Evolutionary conservation across 1,140 invertebrate species (phyloP).

Genomic region (Scaptodrosophila lebanonensis): DNA sequence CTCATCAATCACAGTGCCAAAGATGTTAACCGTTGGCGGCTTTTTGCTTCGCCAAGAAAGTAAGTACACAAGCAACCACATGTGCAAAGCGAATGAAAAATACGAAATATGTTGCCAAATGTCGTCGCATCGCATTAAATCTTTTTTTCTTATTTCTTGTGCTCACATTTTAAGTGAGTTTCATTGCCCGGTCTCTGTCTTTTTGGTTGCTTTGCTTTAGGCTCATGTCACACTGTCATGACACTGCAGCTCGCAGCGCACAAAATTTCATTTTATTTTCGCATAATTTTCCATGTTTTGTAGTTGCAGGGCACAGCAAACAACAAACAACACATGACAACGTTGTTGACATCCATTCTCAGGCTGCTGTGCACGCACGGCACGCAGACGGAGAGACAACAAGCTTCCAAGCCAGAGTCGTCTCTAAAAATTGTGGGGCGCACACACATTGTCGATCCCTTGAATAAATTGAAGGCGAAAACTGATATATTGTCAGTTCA

Average conservation of each 20-base stretch:
- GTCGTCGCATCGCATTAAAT: constrained; percentile 28
- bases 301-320: constrained; percentile 1
- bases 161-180: constrained; percentile 50
- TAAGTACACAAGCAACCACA: constrained; percentile 29
- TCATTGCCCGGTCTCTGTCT: constrained; percentile 30
- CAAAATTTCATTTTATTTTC: constrained; percentile 44
- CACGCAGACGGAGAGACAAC: too few relatives aligned
- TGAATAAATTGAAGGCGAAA: too few relatives aligned
- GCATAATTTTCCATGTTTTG: constrained; percentile 24
- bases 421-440: too few relatives aligned
- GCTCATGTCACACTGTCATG: constrained; percentile 27
- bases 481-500: too few relatives aligned
- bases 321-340: not conserved
- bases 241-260: constrained; percentile 19
- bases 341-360: too few relatives aligned
- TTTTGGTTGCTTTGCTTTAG: constrained; percentile 2
- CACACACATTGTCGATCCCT: too few relatives aligned
- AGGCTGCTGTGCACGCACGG: too few relatives aligned
- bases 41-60: constrained; percentile 37
- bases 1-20: constrained; percentile 59
- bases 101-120: not conserved
- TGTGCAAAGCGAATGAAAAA: constrained; percentile 18
- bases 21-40: constrained; percentile 18
- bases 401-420: too few relatives aligned
- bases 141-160: too few relatives aligned